A percentile compares a stretch with the other conserved stretches of the same genome.
These are phyloP conservation scores for Drosophila atroscutellata DNA, from an alignment of 2,888 invertebrate species.

Conservation along the genomic window DNA sequence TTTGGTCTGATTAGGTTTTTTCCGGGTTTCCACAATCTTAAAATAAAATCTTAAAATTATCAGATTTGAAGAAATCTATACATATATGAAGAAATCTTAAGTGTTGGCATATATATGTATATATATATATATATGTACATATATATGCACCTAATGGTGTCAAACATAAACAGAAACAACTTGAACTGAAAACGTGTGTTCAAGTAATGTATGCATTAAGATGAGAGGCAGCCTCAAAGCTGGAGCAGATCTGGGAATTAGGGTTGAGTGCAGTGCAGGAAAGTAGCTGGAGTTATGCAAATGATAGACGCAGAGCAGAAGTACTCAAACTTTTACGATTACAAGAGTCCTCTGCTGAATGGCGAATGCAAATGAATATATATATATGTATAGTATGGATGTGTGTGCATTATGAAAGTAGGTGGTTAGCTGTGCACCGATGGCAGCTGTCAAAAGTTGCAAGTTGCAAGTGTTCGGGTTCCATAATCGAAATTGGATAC, in stretches of 20 bases:
- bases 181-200: conserved; percentile 1
- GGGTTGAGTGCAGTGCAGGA: not conserved
- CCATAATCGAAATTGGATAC: conserved; percentile 20
- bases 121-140: not conserved
- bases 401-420: not conserved
- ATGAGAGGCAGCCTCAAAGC: conserved; percentile 9
- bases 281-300: conserved; percentile 37
- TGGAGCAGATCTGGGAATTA: not conserved
- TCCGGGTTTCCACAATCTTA: not conserved
- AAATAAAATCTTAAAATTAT: too few relatives aligned
- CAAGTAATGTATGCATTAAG: conserved; percentile 40
- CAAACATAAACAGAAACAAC: conserved; percentile 1
- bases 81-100: not conserved
- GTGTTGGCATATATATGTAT: not conserved
- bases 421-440: not conserved
- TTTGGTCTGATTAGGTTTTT: not conserved
- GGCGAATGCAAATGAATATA: conserved; percentile 48
- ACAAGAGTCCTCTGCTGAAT: conserved; percentile 53
- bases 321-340: conserved; percentile 58
- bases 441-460: conserved; percentile 37
- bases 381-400: too few relatives aligned
- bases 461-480: conserved; percentile 6
- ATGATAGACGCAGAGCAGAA: conserved; percentile 48
- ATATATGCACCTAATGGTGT: not conserved
- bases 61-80: not conserved